Evolutionary conservation across 2,113 vertebrate genomes (phyloP), one percentile per base, ranked within the genome.

Genomic region (Sinocyclocheilus maitianheensis): DNA sequence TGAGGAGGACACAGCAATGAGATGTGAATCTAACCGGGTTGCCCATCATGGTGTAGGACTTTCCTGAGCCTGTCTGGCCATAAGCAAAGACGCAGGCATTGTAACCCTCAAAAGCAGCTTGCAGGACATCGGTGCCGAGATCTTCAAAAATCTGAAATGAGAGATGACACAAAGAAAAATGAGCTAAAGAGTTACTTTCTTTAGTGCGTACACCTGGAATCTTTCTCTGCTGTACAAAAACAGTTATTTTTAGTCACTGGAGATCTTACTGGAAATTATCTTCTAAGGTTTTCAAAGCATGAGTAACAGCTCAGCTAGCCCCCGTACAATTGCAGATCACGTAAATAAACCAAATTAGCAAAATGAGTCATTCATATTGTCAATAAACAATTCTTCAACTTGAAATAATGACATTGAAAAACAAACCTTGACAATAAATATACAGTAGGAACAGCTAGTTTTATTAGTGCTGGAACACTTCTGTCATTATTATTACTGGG

Each of bases 1-100:
- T 55, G 24, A 26, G 16, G 34, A 4, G 1, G 26, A 34, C 24
- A 77, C 48, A 20, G 16, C 13, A 37, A 82, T 82, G 2, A 71
- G 69, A 74, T 74, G 22, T n/a, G 65, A 71, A n/a, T 93, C 97
- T 67, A 94, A 99, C 97, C 81, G 93, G 92, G 82, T 95, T 95
- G 80, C 98, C 98, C 98, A 99, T 99, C 98, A 99, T 99, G 83
- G 97, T 99, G 91, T 98, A 99, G 14, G 97, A 98, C 91, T 99
- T 99, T 71, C 98, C 98, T 2, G 98, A 99, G 82, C 97, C 97
- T 0, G 98, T 99, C 91, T 99, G 98, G 43, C 98, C 98, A 8
- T 99, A 99, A 3, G 98, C 98, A 85, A 99, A 99, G 58, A 99
- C 94, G 86, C 98, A 99, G 87, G 98, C 98, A 3, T 99, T 99